A percentile compares a stretch with the other conserved stretches of the same genome.
phyloP scores from a whole-genome alignment of 2,888 invertebrate genomes.

The Drosophila sordidapex region DNA sequence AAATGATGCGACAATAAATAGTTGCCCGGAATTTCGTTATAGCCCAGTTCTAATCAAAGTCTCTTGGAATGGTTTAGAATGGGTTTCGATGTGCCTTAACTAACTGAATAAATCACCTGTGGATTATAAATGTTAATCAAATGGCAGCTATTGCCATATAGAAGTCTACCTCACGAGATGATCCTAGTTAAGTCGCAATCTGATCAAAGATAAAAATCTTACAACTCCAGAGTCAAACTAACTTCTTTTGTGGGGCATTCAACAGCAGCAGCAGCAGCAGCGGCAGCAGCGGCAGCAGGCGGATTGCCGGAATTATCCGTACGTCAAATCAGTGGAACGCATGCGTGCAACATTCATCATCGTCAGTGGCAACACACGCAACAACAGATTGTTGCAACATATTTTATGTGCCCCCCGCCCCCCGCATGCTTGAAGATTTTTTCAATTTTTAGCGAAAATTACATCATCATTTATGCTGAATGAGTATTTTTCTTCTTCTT shows the following conservation, averaged over 20 bases:
- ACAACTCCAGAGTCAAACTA: background rate
- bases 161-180: background rate
- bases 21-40: background rate
- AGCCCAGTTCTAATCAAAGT: background rate
- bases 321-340: slow-evolving; percentile 72
- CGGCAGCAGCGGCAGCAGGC: background rate
- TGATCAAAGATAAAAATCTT: background rate
- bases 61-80: background rate
- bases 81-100: background rate
- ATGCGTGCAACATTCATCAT: slow-evolving; percentile 80
- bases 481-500: slow-evolving; percentile 49
- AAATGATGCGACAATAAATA: background rate
- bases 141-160: background rate
- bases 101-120: background rate
- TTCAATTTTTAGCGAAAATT: slow-evolving; percentile 79
- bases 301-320: slow-evolving; percentile 37
- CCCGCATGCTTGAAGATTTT: slow-evolving; percentile 59
- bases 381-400: slow-evolving; percentile 78
- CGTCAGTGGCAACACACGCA: slow-evolving; percentile 65
- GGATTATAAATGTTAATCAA: background rate
- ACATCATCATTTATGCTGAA: slow-evolving; percentile 81
- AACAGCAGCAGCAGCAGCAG: background rate
- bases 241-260: slow-evolving; percentile 2
- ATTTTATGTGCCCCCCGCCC: slow-evolving; percentile 55
- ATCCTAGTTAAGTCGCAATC: background rate